A percentile compares a stretch with the other conserved stretches of the same genome.
These are phyloP conservation scores for Lasioglossum figueresi DNA, from an alignment of 2,888 invertebrate species.

Conservation along the genomic window DNA sequence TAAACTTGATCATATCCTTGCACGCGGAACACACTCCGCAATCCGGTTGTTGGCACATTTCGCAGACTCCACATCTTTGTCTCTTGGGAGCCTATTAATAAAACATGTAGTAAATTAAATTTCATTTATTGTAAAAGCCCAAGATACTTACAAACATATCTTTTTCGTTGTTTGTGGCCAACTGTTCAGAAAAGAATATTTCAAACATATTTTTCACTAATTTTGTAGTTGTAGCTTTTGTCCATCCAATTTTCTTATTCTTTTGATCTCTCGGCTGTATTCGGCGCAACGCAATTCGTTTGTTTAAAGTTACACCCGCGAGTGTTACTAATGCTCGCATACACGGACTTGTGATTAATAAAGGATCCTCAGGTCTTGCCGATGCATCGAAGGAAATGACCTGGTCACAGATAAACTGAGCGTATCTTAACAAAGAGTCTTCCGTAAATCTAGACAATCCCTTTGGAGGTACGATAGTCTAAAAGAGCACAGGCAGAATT, in stretches of 20 bases:
- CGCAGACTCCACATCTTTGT: constrained; percentile 91
- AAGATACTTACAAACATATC: constrained; percentile 78
- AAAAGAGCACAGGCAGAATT: constrained; percentile 24
- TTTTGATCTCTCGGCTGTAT: constrained; percentile 85
- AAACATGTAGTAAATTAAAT: neutral
- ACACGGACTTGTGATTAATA: constrained; percentile 89
- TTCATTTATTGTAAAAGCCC: neutral
- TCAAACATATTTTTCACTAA: constrained; percentile 92
- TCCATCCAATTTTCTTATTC: constrained; percentile 86
- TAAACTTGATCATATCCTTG: constrained; percentile 92
- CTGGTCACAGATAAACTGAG: constrained; percentile 93
- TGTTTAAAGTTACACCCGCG: constrained; percentile 90
- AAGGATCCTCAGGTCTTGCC: constrained; percentile 86
- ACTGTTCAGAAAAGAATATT: constrained; percentile 90
- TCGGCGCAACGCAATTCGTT: constrained; percentile 84
- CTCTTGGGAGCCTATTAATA: constrained; percentile 84
- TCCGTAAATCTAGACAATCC: constrained; percentile 87
- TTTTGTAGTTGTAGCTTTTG: constrained; percentile 92
- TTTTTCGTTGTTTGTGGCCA: constrained; percentile 86
- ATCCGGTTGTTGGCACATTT: constrained; percentile 91
- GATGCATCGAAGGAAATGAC: constrained; percentile 86
- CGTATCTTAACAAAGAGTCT: constrained; percentile 90
- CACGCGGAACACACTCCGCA: constrained; percentile 91
- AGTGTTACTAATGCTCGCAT: constrained; percentile 91
- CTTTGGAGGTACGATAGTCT: constrained; percentile 85